These are phyloP conservation scores for Drosophila cardini DNA, from an alignment of 1,140 invertebrate species.

Conservation along the genomic window DNA sequence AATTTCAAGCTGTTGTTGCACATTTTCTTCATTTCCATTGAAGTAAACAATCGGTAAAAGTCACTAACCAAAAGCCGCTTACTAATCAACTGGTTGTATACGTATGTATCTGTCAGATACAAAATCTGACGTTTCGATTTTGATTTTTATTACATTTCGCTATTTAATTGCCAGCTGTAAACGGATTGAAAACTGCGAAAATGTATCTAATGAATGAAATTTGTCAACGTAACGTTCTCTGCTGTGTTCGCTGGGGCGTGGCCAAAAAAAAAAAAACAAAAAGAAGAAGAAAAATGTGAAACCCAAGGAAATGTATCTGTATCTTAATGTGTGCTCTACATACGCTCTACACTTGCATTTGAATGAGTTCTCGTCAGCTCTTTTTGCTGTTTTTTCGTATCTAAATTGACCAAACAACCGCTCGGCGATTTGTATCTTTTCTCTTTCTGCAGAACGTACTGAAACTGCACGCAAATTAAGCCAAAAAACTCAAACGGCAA, in stretches of 20 bases:
- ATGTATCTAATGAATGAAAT: conserved; percentile 77
- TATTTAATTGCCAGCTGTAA: conserved; percentile 68
- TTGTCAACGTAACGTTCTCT: conserved; percentile 73
- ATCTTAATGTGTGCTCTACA: conserved; percentile 44
- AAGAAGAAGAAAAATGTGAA: conserved; percentile 5
- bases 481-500: conserved; percentile 40
- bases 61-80: background rate
- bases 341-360: conserved; percentile 27
- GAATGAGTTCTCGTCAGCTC: background rate
- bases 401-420: conserved; percentile 55
- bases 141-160: conserved; percentile 48
- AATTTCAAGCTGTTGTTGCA: conserved; percentile 63
- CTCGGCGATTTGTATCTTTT: conserved; percentile 19
- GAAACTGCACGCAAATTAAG: conserved; percentile 61
- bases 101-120: conserved; percentile 53
- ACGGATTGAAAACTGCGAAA: conserved; percentile 48
- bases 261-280: background rate
- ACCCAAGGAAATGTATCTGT: conserved; percentile 9
- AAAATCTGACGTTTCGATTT: background rate
- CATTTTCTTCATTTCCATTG: conserved; percentile 52
- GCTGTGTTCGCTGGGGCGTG: conserved; percentile 43
- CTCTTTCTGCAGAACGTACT: conserved; percentile 50
- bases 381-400: conserved; percentile 7
- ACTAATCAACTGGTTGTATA: conserved; percentile 13
- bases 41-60: conserved; percentile 47